Base-by-base conservation (phyloP, 30 jellyfish, hydroid and myxozoan genomes). In the Calvadosia cruxmelitensis region DNA sequence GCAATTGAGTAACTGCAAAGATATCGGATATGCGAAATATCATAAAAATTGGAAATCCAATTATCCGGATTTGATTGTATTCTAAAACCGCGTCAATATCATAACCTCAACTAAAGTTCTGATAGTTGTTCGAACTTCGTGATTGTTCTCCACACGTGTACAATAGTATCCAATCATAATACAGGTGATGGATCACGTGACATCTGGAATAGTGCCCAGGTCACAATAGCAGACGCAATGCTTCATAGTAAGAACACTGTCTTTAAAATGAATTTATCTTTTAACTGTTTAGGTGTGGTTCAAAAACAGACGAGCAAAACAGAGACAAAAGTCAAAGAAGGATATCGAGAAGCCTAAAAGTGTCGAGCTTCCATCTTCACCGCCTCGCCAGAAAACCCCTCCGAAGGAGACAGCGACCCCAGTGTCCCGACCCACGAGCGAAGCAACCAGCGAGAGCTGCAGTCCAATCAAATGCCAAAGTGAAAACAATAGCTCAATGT, bases 251-350 rank as follows among this genome's bases (percentile, higher is more conserved):
- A 49, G 15, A 12, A 12, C 15, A 12, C 62, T 12, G n/a, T n/a
- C 62, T 15, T 49, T 49, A 12, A 12, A n/a, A 0, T 49, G 16
- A 49, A 20, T 0, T 10, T 66, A 12, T 29, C 36, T 13, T n/a
- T 27, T 13, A 27, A 52, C 7, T 20, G 52, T 27, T 42, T 36
- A 86, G 96, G 96, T 87, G 3, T 87, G 96, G 96, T 87, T 87
- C 62, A 87, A 87, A 35, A 87, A 87, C 32, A 78, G 96, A 34
- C 86, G 96, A 1, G 96, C 96, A 30, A 87, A 87, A 72, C 94
- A 79, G 33, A 76, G 94, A 24, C 96, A 87, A 31, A 87, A 79
- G 79, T 5, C 92, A n/a, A 87, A 80, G 50, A 88, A 79, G 12
- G 91, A 72, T 24, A 76, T 76, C 2, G 95, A 75, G 30, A 69